These are phyloP conservation scores for Bombus superbus DNA, from an alignment of 1,140 invertebrate species.

Conservation along the genomic window DNA sequence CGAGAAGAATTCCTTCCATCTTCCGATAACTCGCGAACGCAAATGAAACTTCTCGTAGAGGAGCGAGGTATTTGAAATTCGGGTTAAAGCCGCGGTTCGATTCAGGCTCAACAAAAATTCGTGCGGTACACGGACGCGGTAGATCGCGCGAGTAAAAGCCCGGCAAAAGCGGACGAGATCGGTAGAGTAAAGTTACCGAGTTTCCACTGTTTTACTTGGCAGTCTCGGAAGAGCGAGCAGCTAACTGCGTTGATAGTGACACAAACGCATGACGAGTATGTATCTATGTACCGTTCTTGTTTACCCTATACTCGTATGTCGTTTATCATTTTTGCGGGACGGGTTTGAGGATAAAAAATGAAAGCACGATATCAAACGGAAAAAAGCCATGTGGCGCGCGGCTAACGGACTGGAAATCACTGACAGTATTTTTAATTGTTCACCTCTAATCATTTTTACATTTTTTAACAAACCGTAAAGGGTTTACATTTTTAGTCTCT, in stretches of 20 bases:
- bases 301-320: constrained; percentile 55
- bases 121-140: too few relatives aligned
- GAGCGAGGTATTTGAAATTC: too few relatives aligned
- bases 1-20: background rate
- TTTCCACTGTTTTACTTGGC: constrained; percentile 33
- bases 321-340: constrained; percentile 66
- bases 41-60: too few relatives aligned
- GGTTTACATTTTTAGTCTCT: background rate
- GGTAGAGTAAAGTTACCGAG: constrained; percentile 17
- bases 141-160: background rate
- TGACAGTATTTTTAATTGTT: constrained; percentile 12
- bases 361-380: background rate
- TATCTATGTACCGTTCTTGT: constrained; percentile 62
- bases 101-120: too few relatives aligned
- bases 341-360: background rate
- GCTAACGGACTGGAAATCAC: constrained; percentile 23
- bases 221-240: background rate
- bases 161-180: background rate
- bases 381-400: too few relatives aligned
- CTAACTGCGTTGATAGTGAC: background rate
- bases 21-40: background rate
- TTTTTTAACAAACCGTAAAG: background rate
- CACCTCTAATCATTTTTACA: background rate
- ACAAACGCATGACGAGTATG: background rate
- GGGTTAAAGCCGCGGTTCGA: background rate